Evolutionary conservation across 2,113 vertebrate genomes (phyloP), one percentile per base, ranked within the genome.

Genomic region (Stegastes partitus): DNA sequence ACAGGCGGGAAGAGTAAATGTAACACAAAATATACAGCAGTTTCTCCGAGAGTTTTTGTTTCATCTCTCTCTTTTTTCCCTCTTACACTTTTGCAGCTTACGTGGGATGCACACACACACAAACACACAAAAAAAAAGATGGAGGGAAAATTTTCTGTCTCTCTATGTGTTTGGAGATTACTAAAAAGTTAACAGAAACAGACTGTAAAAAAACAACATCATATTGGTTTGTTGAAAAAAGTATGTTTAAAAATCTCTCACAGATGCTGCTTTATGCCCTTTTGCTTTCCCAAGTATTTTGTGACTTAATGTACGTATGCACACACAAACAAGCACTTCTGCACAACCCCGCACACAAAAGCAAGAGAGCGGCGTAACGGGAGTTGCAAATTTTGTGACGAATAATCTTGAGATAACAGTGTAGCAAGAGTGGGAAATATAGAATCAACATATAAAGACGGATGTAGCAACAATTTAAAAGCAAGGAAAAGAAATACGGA

Each of bases 341-440:
- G 22, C 28, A 55, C 18, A 44, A 31, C 26, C 26, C 53, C 26
- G 15, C 53, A 66, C 21, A 39, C 19, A 63, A 50, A 75, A 23
- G n/a, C 37, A 59, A 51, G n/a, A 28, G 22, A 50, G 64, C 15
- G 26, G 21, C 14, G 14, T 10, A 47, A 56, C 0, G 25, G 18
- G 70, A 51, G 77, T 23, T 70, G 26, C 65, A 79, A 49, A 77
- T 74, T 10, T 70, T 72, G 26, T 73, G 59, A 74, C 42, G 44
- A 5, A 55, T 66, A 57, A 77, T 71, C 37, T 57, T 57, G 16
- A 55, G 67, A 64, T 67, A 65, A 76, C 69, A 77, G 61, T 21
- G 49, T 28, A 59, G 64, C 19, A 39, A 31, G 6, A 55, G 62
- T 15, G 25, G 51, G 31, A 53, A 51, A 64, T 63, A 47, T 15